These are phyloP conservation scores for Hassar affinis DNA, from an alignment of 2,113 vertebrate genomes.

Conservation along the genomic window DNA sequence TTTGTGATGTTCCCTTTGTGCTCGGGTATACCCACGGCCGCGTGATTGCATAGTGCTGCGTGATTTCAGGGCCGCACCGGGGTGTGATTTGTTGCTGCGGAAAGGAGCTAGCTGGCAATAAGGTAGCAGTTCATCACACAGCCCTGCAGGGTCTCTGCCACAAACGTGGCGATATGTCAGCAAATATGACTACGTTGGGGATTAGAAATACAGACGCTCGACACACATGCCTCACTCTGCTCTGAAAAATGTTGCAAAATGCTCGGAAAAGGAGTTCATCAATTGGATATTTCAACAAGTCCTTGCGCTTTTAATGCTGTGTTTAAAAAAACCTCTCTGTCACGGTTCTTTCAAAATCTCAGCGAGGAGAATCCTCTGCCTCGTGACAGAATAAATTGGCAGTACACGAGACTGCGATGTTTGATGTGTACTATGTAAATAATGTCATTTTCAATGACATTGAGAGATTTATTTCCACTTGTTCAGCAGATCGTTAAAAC, in stretches of 20 bases:
- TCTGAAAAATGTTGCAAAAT: background rate
- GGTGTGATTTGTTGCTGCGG: slow-evolving; percentile 49
- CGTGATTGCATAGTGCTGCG: background rate
- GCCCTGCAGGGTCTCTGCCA: slow-evolving; percentile 42
- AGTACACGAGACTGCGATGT: background rate
- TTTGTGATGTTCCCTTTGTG: slow-evolving; percentile 7
- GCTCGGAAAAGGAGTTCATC: background rate
- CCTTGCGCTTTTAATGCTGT: background rate
- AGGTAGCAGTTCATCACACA: slow-evolving; percentile 44
- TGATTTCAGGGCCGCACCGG: slow-evolving; percentile 7
- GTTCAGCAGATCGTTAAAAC: slow-evolving; percentile 17
- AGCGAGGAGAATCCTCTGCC: background rate
- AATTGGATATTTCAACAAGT: slow-evolving; percentile 20
- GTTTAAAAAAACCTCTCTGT: background rate
- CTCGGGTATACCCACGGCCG: background rate
- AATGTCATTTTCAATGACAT: background rate
- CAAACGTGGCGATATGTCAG: slow-evolving; percentile 47
- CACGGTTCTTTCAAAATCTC: background rate
- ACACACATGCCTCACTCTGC: slow-evolving; percentile 2
- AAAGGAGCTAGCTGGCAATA: slow-evolving; percentile 38
- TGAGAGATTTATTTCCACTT: background rate
- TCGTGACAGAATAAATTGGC: background rate
- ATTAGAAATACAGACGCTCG: slow-evolving; percentile 4
- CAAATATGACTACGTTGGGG: slow-evolving; percentile 39
- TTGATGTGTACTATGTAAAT: background rate